Evolutionary conservation across 2,797 vertebrate genomes (phyloP).

Genomic region (Parambassis ranga): DNA sequence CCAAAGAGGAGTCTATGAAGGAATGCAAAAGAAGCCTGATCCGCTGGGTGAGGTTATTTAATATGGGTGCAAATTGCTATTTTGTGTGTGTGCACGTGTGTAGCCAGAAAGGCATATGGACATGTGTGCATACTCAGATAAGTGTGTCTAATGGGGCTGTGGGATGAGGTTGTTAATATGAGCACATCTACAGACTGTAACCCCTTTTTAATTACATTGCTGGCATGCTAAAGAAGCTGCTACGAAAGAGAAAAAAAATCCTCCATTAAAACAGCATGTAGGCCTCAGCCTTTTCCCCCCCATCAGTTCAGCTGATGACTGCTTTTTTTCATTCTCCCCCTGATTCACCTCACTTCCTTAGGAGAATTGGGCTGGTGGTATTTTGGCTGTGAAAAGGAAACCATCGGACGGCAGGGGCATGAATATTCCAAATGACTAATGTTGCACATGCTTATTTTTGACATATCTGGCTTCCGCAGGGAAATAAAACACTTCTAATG

Average conservation of each 20-base stretch:
- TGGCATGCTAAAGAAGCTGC: conserved; percentile 30
- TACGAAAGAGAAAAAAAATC: conserved; percentile 12
- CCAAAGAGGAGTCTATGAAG: conserved; percentile 12
- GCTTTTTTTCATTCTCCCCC: conserved; percentile 32
- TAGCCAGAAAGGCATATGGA: conserved; percentile 50
- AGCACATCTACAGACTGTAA: conserved; percentile 46
- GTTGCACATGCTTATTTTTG: conserved; percentile 82
- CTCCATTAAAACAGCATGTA: conserved; percentile 41
- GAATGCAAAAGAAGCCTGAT: conserved; percentile 17
- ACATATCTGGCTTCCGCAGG: conserved; percentile 81
- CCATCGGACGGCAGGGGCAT: conserved; percentile 73
- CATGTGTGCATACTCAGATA: conserved; percentile 44
- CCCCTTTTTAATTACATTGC: conserved; percentile 61
- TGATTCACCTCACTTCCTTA: conserved; percentile 50
- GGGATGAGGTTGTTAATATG: conserved; percentile 38
- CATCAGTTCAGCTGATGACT: conserved; percentile 61
- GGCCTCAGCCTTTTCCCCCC: conserved; percentile 36
- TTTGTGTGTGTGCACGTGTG: conserved; percentile 4
- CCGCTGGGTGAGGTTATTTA: conserved; percentile 20
- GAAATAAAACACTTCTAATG: conserved; percentile 84
- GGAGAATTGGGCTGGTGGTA: conserved; percentile 68
- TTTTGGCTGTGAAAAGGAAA: conserved; percentile 74
- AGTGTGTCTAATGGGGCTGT: conserved; percentile 41
- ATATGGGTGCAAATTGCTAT: conserved; percentile 42
- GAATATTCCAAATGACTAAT: conserved; percentile 84